Evolutionary conservation across 2,797 vertebrate species (phyloP).

Genomic region (Tarsius wallacei): DNA sequence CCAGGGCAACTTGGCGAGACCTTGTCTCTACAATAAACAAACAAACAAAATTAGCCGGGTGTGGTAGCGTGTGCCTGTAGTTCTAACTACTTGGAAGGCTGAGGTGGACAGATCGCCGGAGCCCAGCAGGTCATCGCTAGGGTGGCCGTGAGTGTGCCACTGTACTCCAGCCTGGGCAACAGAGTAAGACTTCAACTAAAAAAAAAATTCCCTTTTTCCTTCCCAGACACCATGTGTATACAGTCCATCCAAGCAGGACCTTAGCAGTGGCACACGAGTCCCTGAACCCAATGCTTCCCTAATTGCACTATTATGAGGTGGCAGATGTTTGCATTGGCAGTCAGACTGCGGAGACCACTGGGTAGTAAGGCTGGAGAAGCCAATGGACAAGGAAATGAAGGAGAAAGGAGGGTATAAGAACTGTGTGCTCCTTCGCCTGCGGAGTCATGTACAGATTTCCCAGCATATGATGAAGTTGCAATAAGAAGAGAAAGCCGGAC

Average conservation of each 20-base stretch:
- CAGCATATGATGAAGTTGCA: constrained; percentile 51
- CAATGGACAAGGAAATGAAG: too few species aligned
- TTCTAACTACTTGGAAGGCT: too few species aligned
- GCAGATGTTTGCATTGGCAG: constrained; percentile 87
- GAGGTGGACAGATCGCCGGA: too few species aligned
- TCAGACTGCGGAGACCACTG: constrained; percentile 46
- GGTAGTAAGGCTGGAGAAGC: too few species aligned
- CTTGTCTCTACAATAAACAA: too few species aligned
- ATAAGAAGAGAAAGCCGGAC: constrained; percentile 67
- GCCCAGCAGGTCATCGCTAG: too few species aligned
- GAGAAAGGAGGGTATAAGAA: constrained; percentile 78
- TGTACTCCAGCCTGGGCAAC: too few species aligned
- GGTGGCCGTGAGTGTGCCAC: too few species aligned
- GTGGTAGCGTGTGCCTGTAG: too few species aligned
- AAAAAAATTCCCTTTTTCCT: neutral
- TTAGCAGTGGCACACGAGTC: neutral
- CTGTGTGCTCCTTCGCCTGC: constrained; percentile 67
- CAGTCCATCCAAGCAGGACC: neutral
- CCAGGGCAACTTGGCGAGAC: too few species aligned
- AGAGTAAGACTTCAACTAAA: too few species aligned
- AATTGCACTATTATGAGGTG: constrained; percentile 77
- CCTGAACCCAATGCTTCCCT: constrained; percentile 52
- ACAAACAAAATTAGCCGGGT: too few species aligned
- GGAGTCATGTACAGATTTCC: constrained; percentile 34
- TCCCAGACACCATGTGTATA: constrained; percentile 33